A percentile compares a stretch with the other conserved stretches of the same genome.
Conservation (phyloP, 2,888 invertebrate genomes). For the Xylota segnis region DNA sequence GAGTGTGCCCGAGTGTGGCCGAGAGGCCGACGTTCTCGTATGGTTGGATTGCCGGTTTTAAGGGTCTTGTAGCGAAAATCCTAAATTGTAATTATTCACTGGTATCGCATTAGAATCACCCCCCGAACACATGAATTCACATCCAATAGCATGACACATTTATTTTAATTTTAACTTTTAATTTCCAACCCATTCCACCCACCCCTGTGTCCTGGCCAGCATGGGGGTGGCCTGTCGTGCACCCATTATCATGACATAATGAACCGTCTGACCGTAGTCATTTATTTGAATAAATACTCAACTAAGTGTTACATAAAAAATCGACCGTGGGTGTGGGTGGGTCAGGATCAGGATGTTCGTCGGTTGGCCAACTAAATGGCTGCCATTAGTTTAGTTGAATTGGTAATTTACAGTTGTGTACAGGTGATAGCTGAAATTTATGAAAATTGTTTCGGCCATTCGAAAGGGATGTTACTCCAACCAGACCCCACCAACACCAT, state of each 20-base stretch:
- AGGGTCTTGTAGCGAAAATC: constrained; percentile 14
- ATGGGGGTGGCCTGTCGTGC: constrained; percentile 24
- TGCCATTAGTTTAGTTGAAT: constrained; percentile 59
- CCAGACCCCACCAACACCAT: too few species aligned
- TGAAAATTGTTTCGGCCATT: constrained; percentile 57
- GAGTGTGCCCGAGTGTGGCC: not conserved
- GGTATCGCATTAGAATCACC: constrained; percentile 50
- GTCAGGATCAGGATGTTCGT: constrained; percentile 1
- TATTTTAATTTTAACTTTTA: constrained; percentile 54
- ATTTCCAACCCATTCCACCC: constrained; percentile 4
- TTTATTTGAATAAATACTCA: constrained; percentile 68
- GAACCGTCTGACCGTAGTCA: constrained; percentile 55
- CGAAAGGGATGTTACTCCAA: constrained; percentile 36
- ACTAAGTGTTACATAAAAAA: constrained; percentile 63
- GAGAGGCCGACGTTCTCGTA: too few species aligned
- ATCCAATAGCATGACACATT: constrained; percentile 51
- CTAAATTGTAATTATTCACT: constrained; percentile 56
- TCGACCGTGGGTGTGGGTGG: not conserved
- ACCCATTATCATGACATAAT: constrained; percentile 50
- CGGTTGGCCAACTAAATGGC: constrained; percentile 55
- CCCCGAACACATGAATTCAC: constrained; percentile 20
- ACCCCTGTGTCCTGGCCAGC: not conserved
- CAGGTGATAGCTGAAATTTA: constrained; percentile 66
- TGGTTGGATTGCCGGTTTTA: constrained; percentile 1
- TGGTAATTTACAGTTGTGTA: constrained; percentile 64